A percentile compares a stretch with the other conserved stretches of the same genome.
These are phyloP conservation scores for Coecobrya sp. DNA, from an alignment of 2,888 invertebrate species.

Conservation along the genomic window DNA sequence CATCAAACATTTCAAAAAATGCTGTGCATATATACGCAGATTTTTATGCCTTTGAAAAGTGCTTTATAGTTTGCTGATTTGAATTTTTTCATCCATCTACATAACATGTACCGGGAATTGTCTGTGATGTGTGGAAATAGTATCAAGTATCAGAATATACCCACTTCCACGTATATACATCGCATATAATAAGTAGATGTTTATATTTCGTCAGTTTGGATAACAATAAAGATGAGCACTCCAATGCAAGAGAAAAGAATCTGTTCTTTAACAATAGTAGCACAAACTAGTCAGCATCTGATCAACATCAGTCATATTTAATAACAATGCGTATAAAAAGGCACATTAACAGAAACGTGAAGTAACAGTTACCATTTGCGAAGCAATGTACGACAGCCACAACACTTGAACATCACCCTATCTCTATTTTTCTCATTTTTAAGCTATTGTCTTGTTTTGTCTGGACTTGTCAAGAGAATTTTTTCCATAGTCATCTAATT, in stretches of 20 bases:
- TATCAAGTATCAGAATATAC: too few relatives aligned
- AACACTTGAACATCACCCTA: constrained; percentile 67
- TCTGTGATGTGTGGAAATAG: too few relatives aligned
- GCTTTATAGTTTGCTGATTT: not conserved
- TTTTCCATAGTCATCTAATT: constrained; percentile 85
- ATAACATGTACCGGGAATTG: too few relatives aligned
- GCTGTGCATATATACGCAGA: constrained; percentile 7
- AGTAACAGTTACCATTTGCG: constrained; percentile 71
- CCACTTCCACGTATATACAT: not conserved
- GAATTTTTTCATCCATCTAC: too few relatives aligned
- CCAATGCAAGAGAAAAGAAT: not conserved
- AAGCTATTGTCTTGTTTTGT: constrained; percentile 84
- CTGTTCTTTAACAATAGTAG: not conserved
- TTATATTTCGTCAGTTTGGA: not conserved
- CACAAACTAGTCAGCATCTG: constrained; percentile 33
- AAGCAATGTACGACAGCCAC: constrained; percentile 17
- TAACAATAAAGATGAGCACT: constrained; percentile 12
- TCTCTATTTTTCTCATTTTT: constrained; percentile 70
- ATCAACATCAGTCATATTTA: constrained; percentile 75
- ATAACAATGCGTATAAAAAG: constrained; percentile 57
- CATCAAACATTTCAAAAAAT: constrained; percentile 21
- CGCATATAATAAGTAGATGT: not conserved
- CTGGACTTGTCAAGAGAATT: constrained; percentile 83
- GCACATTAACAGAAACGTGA: constrained; percentile 67
- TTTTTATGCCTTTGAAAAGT: not conserved